phyloP scores from a whole-genome alignment of 2,888 invertebrate species.

The Tetranychus truncatus region DNA sequence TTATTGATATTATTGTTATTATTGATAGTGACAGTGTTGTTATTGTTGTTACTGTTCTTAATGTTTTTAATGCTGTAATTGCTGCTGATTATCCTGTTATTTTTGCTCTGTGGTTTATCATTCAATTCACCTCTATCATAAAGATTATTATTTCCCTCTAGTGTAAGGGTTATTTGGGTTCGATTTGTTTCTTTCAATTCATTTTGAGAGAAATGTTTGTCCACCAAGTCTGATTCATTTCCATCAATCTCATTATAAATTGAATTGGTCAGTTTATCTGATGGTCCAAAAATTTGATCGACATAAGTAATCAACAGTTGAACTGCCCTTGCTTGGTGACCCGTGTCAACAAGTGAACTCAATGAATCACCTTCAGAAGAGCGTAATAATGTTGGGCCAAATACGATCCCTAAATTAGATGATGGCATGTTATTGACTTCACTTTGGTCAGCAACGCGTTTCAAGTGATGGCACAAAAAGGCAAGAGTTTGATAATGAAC shows the following conservation, averaged over 20 bases:
- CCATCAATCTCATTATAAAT: background rate
- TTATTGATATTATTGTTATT: background rate
- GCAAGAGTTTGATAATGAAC: conserved; percentile 38
- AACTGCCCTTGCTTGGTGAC: conserved; percentile 40
- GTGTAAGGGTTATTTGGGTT: background rate
- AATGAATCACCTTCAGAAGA: conserved; percentile 37
- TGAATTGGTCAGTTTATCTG: background rate
- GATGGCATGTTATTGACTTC: conserved; percentile 39
- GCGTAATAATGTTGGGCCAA: conserved; percentile 42
- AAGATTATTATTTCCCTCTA: background rate
- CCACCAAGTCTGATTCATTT: background rate
- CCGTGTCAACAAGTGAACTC: conserved; percentile 39
- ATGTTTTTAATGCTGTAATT: background rate
- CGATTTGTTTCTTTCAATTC: background rate
- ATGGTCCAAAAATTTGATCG: conserved; percentile 27
- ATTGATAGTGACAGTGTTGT: background rate
- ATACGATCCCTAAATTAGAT: conserved; percentile 42
- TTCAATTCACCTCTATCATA: background rate
- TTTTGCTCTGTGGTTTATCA: background rate
- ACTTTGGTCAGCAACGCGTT: conserved; percentile 31
- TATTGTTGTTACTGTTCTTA: background rate
- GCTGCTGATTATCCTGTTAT: background rate
- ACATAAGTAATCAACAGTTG: conserved; percentile 39
- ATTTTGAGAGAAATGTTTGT: background rate
- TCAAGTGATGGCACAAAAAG: conserved; percentile 40